Evolutionary conservation across 2,888 invertebrate genomes (phyloP), one percentile per base, ranked within the genome.

Genomic region (Strigamia maritima): DNA sequence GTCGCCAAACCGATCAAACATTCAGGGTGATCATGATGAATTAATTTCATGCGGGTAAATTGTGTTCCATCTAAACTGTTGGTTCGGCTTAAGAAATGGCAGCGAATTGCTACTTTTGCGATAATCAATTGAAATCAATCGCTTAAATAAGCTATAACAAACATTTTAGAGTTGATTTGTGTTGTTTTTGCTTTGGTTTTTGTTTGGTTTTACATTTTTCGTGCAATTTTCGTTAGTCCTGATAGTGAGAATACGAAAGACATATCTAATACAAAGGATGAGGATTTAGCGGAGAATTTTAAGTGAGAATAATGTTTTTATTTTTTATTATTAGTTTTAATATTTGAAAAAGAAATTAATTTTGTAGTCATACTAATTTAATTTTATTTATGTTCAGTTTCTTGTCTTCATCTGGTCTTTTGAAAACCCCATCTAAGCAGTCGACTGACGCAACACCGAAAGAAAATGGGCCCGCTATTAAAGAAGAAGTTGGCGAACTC

Each of bases 281-380:
- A 75, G 75, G 78, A 78, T 78, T 74, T 75, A 19, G 54, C 77
- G 26, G 74, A 79, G 35, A 79, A 74, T 78, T 79, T 75, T 81
- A 38, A 54, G 65, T 19, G 38, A 81, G 44, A 16, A 19, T 7
- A 49, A n/a, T 4, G 14, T 35, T 24, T 14, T 14, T 40, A 49
- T 16, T 75, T 22, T 49, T 26, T 74, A 10, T 76, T 16, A 19
- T 22, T 38, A 4, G 7, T 76, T 35, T 38, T 31, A 22, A 75
- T 8, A 40, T 40, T 2, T 10, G 40, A 6, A 7, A 40, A 40
- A 14, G 10, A 7, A 35, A 35, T 14, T 40, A 2, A 7, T 31
- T 31, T 31, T 31, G 31, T 31, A 31, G n/a, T 31, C 31, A 10
- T 7, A 35, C 35, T 4, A 35, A 35, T 35, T 35, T 35, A 35